Conservation (phyloP, 2,797 vertebrate genomes). For the Antrozous pallidus region DNA sequence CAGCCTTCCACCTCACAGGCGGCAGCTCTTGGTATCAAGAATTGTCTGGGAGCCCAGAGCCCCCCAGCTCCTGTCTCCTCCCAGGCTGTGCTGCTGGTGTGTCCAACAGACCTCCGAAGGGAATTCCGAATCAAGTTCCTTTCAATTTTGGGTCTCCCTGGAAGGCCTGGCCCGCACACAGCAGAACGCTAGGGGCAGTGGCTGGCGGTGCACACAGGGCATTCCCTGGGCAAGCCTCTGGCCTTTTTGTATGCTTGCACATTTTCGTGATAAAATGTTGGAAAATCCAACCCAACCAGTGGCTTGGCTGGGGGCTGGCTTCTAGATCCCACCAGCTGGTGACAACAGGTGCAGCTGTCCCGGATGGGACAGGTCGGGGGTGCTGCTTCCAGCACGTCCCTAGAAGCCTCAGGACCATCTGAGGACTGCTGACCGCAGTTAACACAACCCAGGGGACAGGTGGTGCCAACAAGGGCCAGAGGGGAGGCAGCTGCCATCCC, state of each 20-base stretch:
- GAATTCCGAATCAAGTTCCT: not conserved
- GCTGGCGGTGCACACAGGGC: accelerated
- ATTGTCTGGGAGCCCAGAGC: accelerated
- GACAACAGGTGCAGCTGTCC: slow-evolving; percentile 12
- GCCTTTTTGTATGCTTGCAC: not conserved
- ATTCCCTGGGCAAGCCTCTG: accelerated
- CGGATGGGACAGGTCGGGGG: not conserved
- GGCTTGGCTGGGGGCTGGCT: not conserved
- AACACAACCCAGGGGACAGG: not conserved
- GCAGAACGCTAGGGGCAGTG: accelerated
- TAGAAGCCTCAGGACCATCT: not conserved
- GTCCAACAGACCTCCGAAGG: not conserved
- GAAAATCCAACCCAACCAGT: not conserved
- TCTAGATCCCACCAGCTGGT: not conserved
- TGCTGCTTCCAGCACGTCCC: not conserved
- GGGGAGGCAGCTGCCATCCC: slow-evolving; percentile 6
- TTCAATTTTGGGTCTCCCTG: not conserved
- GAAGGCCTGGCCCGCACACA: not conserved
- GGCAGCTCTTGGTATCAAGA: accelerated
- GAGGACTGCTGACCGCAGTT: not conserved
- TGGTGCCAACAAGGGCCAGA: not conserved
- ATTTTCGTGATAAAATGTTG: not conserved
- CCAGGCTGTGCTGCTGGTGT: not conserved
- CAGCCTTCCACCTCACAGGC: not conserved
- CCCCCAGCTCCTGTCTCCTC: not conserved